Percentiles rank a stretch among this genome's conserved stretches.
Conservation (phyloP, 2,113 vertebrate species). For the Hoplias malabaricus region DNA sequence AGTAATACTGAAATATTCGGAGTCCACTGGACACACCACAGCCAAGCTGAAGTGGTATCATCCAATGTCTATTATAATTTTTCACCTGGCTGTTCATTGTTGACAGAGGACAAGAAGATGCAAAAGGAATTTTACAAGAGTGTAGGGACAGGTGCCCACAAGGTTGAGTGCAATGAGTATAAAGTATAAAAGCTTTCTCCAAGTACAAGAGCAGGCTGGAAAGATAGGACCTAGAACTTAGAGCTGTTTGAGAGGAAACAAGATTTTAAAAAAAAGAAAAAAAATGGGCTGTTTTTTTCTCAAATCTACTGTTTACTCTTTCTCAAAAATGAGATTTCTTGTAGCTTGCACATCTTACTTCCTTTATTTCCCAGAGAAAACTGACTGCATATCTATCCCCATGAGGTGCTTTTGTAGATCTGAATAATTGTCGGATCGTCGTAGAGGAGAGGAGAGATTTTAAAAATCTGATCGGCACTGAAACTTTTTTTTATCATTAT, state of each 20-base stretch:
- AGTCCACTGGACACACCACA: neutral
- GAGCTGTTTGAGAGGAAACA: constrained; percentile 23
- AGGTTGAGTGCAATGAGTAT: constrained; percentile 12
- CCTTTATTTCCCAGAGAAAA: constrained; percentile 30
- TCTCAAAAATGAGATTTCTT: constrained; percentile 41
- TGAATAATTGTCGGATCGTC: constrained; percentile 36
- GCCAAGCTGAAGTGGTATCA: neutral
- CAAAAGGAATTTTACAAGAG: neutral
- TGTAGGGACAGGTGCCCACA: neutral
- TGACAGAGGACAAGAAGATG: neutral
- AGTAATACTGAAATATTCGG: neutral
- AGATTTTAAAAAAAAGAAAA: too few species aligned
- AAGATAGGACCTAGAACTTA: neutral
- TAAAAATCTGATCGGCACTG: constrained; percentile 45
- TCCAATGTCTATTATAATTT: neutral
- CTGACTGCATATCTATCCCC: constrained; percentile 42
- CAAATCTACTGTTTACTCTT: constrained; percentile 43
- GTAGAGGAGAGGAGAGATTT: constrained; percentile 5
- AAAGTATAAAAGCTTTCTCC: neutral
- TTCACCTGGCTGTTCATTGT: constrained; percentile 16
- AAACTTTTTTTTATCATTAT: constrained; percentile 42
- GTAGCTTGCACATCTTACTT: constrained; percentile 55
- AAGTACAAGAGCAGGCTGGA: constrained; percentile 9
- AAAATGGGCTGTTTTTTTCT: constrained; percentile 9
- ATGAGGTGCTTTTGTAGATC: constrained; percentile 40